phyloP scores from a whole-genome alignment of 37 sponge, comb jelly and placozoan species.

The Hexactinellida sp. region DNA sequence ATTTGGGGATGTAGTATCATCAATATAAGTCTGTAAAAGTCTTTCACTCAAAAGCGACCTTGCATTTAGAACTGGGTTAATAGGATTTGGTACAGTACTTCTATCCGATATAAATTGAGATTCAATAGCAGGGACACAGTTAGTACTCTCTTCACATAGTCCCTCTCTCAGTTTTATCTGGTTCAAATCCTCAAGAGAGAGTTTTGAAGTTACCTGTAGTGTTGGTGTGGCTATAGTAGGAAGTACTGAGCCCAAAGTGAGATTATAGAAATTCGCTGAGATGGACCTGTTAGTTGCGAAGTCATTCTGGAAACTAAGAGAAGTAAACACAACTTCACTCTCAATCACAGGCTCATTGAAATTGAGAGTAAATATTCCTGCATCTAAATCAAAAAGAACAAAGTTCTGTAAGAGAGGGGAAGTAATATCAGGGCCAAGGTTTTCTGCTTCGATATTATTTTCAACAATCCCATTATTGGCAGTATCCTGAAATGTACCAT shows the following conservation, averaged over 20 bases:
- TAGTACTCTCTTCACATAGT: conserved; percentile 32
- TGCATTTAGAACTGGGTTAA: conserved; percentile 19
- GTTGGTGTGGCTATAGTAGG: background rate
- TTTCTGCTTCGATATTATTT: background rate
- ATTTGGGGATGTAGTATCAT: conserved; percentile 53
- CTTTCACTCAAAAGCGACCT: background rate
- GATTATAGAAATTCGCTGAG: background rate
- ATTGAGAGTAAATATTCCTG: conserved; percentile 34
- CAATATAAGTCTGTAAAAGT: conserved; percentile 21
- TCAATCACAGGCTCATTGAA: conserved; percentile 50
- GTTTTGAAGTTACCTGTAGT: conserved; percentile 31
- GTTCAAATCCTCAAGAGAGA: conserved; percentile 49
- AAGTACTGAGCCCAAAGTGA: conserved; percentile 20
- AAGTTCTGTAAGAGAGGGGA: conserved; percentile 38
- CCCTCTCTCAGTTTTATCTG: conserved; percentile 31
- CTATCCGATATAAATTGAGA: conserved; percentile 38
- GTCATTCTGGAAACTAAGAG: conserved; percentile 39
- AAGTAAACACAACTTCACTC: conserved; percentile 20
- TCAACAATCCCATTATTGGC: conserved; percentile 30
- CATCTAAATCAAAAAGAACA: conserved; percentile 46
- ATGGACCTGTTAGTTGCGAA: background rate
- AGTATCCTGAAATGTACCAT: conserved; percentile 38
- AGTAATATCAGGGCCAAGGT: conserved; percentile 31
- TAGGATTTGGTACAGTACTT: conserved; percentile 30
- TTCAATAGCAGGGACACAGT: conserved; percentile 48